Evolutionary conservation across 2,888 invertebrate species (phyloP).

Genomic region (Caprella mutica): DNA sequence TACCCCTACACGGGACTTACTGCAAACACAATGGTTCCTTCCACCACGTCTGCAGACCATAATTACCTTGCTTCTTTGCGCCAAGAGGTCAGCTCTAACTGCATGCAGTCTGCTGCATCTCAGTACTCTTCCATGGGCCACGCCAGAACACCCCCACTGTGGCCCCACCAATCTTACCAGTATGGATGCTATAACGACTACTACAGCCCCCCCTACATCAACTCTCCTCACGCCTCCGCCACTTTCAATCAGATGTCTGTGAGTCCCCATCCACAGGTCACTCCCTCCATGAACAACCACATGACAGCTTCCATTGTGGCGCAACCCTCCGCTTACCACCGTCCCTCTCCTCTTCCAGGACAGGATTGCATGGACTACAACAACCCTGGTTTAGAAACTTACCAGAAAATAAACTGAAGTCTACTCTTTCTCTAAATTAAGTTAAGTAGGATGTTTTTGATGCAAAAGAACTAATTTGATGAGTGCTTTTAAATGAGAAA

Average conservation of each 20-base stretch:
- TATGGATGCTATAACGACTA: conserved; percentile 24
- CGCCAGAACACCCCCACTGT: conserved; percentile 15
- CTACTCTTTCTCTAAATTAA: too few species aligned
- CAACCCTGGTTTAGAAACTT: too few species aligned
- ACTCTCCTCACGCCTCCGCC: conserved; percentile 17
- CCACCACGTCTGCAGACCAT: conserved; percentile 14
- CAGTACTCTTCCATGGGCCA: conserved; percentile 17
- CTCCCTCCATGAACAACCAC: conserved; percentile 22
- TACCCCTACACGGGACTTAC: conserved; percentile 12
- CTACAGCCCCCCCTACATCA: conserved; percentile 21
- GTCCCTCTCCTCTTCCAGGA: conserved; percentile 11
- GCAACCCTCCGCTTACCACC: too few species aligned
- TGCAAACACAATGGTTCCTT: conserved; percentile 16
- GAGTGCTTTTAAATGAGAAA: too few species aligned
- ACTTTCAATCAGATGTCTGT: conserved; percentile 20
- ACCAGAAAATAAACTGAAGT: too few species aligned
- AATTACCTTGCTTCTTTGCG: conserved; percentile 19
- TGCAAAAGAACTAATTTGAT: too few species aligned
- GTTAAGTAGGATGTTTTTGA: too few species aligned
- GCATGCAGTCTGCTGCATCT: conserved; percentile 20
- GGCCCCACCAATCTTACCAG: conserved; percentile 21
- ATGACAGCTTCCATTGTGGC: conserved; percentile 15
- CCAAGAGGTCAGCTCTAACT: conserved; percentile 20
- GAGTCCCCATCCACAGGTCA: conserved; percentile 19
- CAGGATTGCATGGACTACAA: conserved; percentile 33